Base-by-base conservation (phyloP, 2,888 invertebrate species). In the Chorisops tibialis region DNA sequence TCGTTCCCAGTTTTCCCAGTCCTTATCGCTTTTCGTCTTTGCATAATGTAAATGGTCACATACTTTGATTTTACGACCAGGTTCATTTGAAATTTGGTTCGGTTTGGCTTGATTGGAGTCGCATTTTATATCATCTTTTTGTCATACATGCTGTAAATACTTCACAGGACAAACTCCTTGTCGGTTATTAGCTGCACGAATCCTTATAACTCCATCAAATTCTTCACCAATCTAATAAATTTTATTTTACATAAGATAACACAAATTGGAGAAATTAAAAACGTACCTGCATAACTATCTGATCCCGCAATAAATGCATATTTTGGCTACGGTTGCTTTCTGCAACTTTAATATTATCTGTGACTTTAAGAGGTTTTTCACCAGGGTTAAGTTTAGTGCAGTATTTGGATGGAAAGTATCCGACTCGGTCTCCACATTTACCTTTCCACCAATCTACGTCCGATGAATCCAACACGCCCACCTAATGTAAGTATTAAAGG, bases 371-470 rank as follows among this genome's bases (percentile, higher is more conserved):
- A 0, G 95, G 92, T 71, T 89, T 87, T 74, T 96, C 96, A 5
- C 94, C 94, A 41, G 93, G 88, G 73, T 92, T 90, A 62, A 96
- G 80, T 71, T 91, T 89, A 63, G 93, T 91, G 69, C 96, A 95
- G 74, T 96, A 96, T 72, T 94, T 94, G 22, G 95, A 94, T 4
- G 96, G 96, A 74, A 96, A 96, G 79, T 89, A 96, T 11, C 96
- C 96, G 52, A 90, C 85, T 71, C 90, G 86, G 24, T 96, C 95
- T 65, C 94, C 82, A 72, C 93, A 93, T 77, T 94, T 95, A 49
- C 96, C 96, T 80, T 94, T 93, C 96, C 96, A 96, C 96, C 96
- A 96, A 74, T 96, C 95, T 11, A 91, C 90, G 78, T 96, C 96
- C 0, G 94, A 88, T 48, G 93, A 94, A 75, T 96, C 96, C 68